Conservation (phyloP, 2,113 vertebrate species). For the Silurus asotus region DNA sequence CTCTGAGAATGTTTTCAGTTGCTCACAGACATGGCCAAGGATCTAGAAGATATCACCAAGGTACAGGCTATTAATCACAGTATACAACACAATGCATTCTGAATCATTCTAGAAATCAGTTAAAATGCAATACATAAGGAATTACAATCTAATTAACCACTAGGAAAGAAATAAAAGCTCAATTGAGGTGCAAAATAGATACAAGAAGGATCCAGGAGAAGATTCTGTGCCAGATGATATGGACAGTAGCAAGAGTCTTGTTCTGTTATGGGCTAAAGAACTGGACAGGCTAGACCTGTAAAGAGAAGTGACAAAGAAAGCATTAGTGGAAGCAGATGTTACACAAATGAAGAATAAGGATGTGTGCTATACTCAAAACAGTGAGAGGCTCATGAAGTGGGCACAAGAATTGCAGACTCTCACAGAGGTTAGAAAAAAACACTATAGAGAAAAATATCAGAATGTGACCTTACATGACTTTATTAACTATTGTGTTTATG, state of each 20-base stretch:
- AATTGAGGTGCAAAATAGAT: not conserved
- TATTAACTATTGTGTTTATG: not conserved
- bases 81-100: not conserved
- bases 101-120: too few species aligned
- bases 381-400: conserved; percentile 24
- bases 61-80: not conserved
- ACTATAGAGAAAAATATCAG: too few species aligned
- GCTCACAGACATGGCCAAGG: conserved; percentile 25
- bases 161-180: conserved; percentile 5
- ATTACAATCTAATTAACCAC: not conserved
- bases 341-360: conserved; percentile 1
- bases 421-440: not conserved
- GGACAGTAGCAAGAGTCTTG: conserved; percentile 28
- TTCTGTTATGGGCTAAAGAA: conserved; percentile 38
- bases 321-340: not conserved
- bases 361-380: not conserved
- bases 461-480: not conserved
- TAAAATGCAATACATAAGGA: too few species aligned
- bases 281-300: not conserved
- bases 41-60: conserved; percentile 33
- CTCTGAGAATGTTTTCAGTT: conserved; percentile 27
- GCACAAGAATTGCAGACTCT: conserved; percentile 22
- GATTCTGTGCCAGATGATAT: not conserved
- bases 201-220: not conserved
- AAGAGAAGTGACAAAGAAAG: not conserved